phyloP scores from a whole-genome alignment of 2,113 vertebrate species.

The Deroptyus accipitrinus region DNA sequence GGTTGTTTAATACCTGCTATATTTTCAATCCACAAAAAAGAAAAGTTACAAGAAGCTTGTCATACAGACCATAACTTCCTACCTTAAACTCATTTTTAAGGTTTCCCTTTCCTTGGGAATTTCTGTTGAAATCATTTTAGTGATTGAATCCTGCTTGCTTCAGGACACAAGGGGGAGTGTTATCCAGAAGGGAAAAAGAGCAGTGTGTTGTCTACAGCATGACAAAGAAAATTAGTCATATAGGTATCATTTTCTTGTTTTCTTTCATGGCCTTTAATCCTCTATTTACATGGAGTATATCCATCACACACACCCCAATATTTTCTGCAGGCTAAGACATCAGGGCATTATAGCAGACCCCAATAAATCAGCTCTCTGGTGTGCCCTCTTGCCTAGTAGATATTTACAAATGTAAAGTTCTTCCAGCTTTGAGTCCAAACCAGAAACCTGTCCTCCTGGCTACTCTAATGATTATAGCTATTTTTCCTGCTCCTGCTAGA shows the following conservation, averaged over 20 bases:
- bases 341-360: background rate
- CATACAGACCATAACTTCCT: background rate
- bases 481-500: background rate
- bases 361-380: background rate
- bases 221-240: slow-evolving; percentile 49
- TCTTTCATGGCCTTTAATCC: slow-evolving; percentile 5
- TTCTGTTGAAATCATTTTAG: slow-evolving; percentile 33
- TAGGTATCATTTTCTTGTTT: slow-evolving; percentile 12
- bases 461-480: background rate
- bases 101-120: slow-evolving; percentile 19
- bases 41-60: background rate
- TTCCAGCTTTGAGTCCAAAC: background rate
- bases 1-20: background rate
- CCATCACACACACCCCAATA: background rate
- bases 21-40: slow-evolving; percentile 17
- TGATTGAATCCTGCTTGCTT: slow-evolving; percentile 37
- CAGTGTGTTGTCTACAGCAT: background rate
- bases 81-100: slow-evolving; percentile 32
- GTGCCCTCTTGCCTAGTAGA: background rate
- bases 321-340: background rate
- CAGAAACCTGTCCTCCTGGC: background rate
- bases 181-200: background rate
- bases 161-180: background rate
- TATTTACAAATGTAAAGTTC: background rate
- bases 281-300: slow-evolving; percentile 25